Conservation (phyloP, 2,113 vertebrate genomes). For the Rhinichthys klamathensis region DNA sequence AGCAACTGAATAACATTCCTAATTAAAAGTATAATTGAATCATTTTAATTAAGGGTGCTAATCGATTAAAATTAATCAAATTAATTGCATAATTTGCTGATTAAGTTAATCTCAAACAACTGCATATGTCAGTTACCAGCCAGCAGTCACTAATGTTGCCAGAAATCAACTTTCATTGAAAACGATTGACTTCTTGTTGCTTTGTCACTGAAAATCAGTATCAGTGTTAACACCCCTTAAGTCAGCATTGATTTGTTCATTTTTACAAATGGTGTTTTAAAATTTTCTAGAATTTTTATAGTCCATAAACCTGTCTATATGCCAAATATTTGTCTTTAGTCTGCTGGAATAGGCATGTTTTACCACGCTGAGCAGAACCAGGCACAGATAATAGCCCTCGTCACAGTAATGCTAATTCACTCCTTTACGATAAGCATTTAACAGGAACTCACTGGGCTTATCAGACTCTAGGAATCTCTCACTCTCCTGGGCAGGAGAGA, state of each 20-base stretch:
- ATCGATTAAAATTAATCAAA: no score
- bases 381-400: slow-evolving; percentile 70
- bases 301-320: slow-evolving; percentile 9
- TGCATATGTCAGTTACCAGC: neutral
- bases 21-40: neutral
- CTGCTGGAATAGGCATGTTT: slow-evolving; percentile 3
- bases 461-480: slow-evolving; percentile 68
- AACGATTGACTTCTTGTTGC: neutral
- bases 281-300: slow-evolving; percentile 1
- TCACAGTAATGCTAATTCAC: slow-evolving; percentile 62
- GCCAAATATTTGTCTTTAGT: slow-evolving; percentile 9
- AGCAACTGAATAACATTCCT: neutral
- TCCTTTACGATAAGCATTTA: slow-evolving; percentile 72
- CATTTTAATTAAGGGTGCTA: no score
- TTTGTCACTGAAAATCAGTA: neutral
- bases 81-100: neutral
- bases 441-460: slow-evolving; percentile 68
- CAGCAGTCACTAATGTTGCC: neutral
- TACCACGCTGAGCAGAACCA: slow-evolving; percentile 60
- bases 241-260: neutral
- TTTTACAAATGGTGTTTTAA: neutral
- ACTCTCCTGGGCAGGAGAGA: slow-evolving; percentile 63
- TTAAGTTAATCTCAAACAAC: neutral
- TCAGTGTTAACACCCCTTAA: neutral
- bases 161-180: neutral